A percentile compares a stretch with the other conserved stretches of the same genome.
These are phyloP conservation scores for Podarcis raffonei DNA, from an alignment of 2,113 vertebrate species.

Conservation along the genomic window DNA sequence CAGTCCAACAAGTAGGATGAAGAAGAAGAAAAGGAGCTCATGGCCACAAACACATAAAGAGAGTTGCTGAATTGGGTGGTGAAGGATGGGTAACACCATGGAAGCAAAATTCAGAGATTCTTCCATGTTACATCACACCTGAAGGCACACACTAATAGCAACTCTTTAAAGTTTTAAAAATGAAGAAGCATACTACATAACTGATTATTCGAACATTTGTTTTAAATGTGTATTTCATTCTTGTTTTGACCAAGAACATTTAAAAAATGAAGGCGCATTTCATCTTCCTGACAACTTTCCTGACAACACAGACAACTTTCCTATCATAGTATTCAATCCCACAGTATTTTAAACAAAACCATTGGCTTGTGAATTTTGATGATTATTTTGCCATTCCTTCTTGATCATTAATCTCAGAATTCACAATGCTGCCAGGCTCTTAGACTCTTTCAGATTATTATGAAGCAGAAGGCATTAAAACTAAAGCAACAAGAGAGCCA, in stretches of 20 bases:
- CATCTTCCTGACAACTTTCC: background rate
- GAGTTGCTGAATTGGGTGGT: background rate
- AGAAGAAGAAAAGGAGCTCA: too few relatives aligned
- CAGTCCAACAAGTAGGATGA: too few relatives aligned
- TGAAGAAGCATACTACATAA: background rate
- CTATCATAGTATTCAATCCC: background rate
- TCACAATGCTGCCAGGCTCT: background rate
- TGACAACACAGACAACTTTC: background rate
- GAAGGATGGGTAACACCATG: too few relatives aligned
- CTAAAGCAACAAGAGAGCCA: background rate
- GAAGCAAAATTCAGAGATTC: background rate
- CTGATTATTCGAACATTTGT: background rate
- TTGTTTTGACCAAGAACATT: background rate
- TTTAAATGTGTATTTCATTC: background rate
- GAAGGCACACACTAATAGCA: background rate
- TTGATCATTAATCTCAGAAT: background rate
- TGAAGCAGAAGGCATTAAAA: slow-evolving; percentile 29
- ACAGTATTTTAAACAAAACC: background rate
- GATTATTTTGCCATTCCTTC: background rate
- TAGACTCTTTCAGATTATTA: slow-evolving; percentile 16
- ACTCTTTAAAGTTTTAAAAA: background rate
- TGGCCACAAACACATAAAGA: too few relatives aligned
- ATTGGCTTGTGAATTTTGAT: slow-evolving; percentile 4
- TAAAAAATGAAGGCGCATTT: background rate
- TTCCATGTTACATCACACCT: background rate